Base-by-base conservation (phyloP, 2,888 invertebrate genomes). In the Drosophila hawaiiensis region DNA sequence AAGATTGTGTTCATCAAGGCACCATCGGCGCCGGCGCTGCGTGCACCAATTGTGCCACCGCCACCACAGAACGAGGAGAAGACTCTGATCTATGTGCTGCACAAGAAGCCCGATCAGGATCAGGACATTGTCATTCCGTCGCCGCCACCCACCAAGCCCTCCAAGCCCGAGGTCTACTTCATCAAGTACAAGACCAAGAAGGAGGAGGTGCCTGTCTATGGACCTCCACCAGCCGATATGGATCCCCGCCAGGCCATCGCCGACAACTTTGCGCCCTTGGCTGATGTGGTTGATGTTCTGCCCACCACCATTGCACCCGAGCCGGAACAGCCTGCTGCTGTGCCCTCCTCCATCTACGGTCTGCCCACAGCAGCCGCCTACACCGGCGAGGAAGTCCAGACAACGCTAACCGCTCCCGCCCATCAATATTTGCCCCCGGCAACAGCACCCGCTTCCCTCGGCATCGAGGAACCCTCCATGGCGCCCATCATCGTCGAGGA, bases 1-100 rank as follows among this genome's bases (percentile, higher is more conserved):
- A 97, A 97, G 93, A 97, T 97, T 93, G 97, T 97, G 93, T 97
- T 97, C 95, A 97, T 97, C 94, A 97, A 97, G 95, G 97, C 97
- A 59, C 97, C 97, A 83, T 95, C 97, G 82, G 95, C 97, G 62
- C 97, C 97, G 50, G 95, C 96, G 61, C 96, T 97, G 55, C 96
- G 96, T 73, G 96, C 96, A 0, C 97, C 97, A 79, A 95, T 96
- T 77, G 96, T 97, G 82, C 96, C 97, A 65, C 94, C 96, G 29
- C 95, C 96, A 91, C 95, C 96, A 76, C 97, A 97, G 92, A 96
- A 97, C 93, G 97, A 97, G 94, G 97, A 97, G 93, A 97, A 97
- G 94, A 97, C 97, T 58, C 95, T 97, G 78, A 97, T 97, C 91
- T 97, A 97, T 94, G 97, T 97, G 52, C 94, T 97, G 93, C 97